phyloP scores from a whole-genome alignment of 2,797 vertebrate species.

The Emys orbicularis region DNA sequence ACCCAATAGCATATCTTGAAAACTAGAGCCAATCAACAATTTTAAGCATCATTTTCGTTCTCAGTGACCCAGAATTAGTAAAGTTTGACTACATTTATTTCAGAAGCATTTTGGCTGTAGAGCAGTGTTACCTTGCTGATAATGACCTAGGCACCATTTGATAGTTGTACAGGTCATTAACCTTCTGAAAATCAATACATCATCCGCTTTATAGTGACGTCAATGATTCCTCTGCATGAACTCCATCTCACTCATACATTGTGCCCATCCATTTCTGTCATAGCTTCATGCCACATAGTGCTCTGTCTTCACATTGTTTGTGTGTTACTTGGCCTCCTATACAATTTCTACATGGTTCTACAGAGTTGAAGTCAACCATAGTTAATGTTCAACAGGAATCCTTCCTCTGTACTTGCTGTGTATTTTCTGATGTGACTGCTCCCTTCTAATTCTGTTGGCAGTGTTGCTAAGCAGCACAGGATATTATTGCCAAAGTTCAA shows the following conservation, averaged over 20 bases:
- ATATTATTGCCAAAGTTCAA: constrained; percentile 45
- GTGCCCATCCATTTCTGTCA: not conserved
- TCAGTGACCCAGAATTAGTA: no score
- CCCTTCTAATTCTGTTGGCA: constrained; percentile 51
- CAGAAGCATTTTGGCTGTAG: no score
- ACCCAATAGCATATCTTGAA: no score
- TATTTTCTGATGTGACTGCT: constrained; percentile 58
- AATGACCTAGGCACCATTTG: constrained; percentile 44
- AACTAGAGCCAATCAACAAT: no score
- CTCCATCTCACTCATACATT: not conserved
- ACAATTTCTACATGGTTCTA: constrained; percentile 47
- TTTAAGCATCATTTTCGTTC: no score
- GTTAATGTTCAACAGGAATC: constrained; percentile 70
- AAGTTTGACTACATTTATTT: no score
- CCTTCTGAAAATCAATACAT: constrained; percentile 42
- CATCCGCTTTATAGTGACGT: constrained; percentile 52
- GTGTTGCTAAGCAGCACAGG: constrained; percentile 53
- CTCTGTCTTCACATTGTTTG: constrained; percentile 50
- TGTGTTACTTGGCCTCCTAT: constrained; percentile 7
- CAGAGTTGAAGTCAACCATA: constrained; percentile 35
- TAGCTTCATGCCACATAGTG: constrained; percentile 1
- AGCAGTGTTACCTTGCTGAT: constrained; percentile 17
- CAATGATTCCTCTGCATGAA: constrained; percentile 54
- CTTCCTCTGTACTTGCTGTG: constrained; percentile 45
- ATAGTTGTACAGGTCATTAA: constrained; percentile 8